Evolutionary conservation across 2,888 invertebrate genomes (phyloP), one percentile per base, ranked within the genome.

Genomic region (Cremastinae sp.): DNA sequence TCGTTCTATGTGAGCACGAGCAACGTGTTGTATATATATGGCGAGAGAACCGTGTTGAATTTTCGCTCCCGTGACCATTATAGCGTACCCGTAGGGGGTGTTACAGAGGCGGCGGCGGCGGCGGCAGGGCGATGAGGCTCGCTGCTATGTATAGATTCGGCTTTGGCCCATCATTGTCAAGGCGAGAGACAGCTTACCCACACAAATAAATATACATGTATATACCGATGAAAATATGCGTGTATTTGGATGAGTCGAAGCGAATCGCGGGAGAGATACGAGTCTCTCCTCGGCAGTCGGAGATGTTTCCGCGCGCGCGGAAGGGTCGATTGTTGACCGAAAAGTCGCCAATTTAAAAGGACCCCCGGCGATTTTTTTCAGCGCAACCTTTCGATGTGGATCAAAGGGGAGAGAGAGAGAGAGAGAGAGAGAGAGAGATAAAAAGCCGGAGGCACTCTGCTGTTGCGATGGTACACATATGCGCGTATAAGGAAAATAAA

Each of bases 291-390:
- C 74, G 65, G 80, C 77, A 75, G 75, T 75, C 83, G 81, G 85
- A 84, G 80, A 84, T 81, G 83, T 84, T 84, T 85, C n/a, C n/a
- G n/a, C n/a, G n/a, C n/a, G n/a, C n/a, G n/a, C 87, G 87, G 87
- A 88, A 89, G 88, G 88, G 89, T 88, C 89, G 89, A 89, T 89
- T 88, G 89, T 89, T 89, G 89, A 89, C 89, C 89, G 87, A 89
- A 89, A 89, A 89, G 89, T 89, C 89, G 89, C 89, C 89, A 89
- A 89, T 89, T 89, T 89, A 89, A 89, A 89, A 89, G 84, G 82
- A 88, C 80, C 79, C 79, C 80, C 70, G 80, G 80, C 79, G 74
- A 28, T 43, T 80, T 68, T 78, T 79, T 81, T 79, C 36, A 71
- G 74, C 53, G 16, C 49, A 18, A 65, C 36, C 9, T 53, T 18